Conservation (phyloP, 2,888 invertebrate genomes). For the Agrochola macilenta region DNA sequence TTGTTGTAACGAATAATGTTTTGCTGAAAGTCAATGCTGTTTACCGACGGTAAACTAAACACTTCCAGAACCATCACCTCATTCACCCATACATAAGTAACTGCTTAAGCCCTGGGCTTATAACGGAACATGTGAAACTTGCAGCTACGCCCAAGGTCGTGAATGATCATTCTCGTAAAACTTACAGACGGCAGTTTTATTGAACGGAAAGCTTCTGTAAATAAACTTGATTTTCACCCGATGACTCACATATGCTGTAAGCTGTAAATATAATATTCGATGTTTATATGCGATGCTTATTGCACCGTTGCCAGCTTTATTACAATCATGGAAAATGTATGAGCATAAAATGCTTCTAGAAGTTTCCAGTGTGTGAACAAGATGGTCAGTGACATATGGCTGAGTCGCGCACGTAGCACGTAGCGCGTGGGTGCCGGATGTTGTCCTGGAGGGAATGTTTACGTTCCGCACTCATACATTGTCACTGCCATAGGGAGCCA, state of each 20-base stretch:
- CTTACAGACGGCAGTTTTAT: conserved; percentile 18
- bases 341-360: conserved; percentile 33
- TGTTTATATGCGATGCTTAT: conserved; percentile 12
- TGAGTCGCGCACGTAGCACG: conserved; percentile 7
- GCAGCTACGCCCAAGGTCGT: background rate
- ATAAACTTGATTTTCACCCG: conserved; percentile 40
- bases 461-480: conserved; percentile 21
- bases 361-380: conserved; percentile 22
- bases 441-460: conserved; percentile 32
- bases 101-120: background rate
- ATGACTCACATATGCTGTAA: conserved; percentile 50
- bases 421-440: conserved; percentile 31
- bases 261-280: conserved; percentile 43
- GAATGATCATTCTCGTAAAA: conserved; percentile 1
- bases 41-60: background rate
- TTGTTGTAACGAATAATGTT: conserved; percentile 7
- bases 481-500: conserved; percentile 26
- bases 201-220: conserved; percentile 38
- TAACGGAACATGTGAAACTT: background rate
- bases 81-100: background rate
- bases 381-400: conserved; percentile 14
- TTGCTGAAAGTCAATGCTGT: conserved; percentile 1
- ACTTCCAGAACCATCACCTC: background rate
- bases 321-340: conserved; percentile 24
- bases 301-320: conserved; percentile 6